These are phyloP conservation scores for Conus betulinus DNA, from an alignment of 1,140 invertebrate species.

Conservation along the genomic window DNA sequence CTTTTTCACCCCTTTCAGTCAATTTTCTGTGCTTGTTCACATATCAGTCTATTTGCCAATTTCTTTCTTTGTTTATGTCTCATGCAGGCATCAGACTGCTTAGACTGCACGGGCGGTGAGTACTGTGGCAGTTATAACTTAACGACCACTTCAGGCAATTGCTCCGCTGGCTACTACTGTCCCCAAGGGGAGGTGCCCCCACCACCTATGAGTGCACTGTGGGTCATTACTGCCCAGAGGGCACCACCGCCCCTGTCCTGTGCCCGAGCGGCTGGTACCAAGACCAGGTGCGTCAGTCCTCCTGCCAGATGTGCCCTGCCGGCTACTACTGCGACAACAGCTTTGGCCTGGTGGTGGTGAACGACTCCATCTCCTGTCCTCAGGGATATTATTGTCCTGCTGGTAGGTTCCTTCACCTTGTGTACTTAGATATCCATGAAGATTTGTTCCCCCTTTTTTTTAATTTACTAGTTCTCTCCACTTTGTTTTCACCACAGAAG, in stretches of 20 bases:
- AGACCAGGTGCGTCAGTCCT: constrained; percentile 57
- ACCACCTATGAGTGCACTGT: constrained; percentile 58
- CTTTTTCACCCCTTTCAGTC: too few species aligned
- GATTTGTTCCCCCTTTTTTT: background rate
- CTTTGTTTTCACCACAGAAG: background rate
- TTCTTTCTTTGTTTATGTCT: background rate
- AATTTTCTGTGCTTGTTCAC: background rate
- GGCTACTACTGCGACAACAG: constrained; percentile 74
- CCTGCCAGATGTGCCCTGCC: constrained; percentile 66
- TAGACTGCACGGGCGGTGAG: constrained; percentile 65
- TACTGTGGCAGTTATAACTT: constrained; percentile 70
- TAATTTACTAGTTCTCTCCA: background rate
- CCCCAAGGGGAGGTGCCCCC: constrained; percentile 61
- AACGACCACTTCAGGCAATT: constrained; percentile 68
- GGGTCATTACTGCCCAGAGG: constrained; percentile 68
- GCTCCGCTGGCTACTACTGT: constrained; percentile 70
- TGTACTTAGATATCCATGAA: too few species aligned
- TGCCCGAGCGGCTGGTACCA: constrained; percentile 71
- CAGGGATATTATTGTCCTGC: constrained; percentile 68
- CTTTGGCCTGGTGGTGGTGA: constrained; percentile 65
- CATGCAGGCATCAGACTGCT: constrained; percentile 55
- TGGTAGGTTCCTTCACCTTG: constrained; percentile 47
- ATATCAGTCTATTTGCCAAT: background rate
- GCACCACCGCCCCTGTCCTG: constrained; percentile 57
- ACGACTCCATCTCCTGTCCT: constrained; percentile 69